Conservation (phyloP, 2,113 vertebrate species). For the Leucosticte australis region DNA sequence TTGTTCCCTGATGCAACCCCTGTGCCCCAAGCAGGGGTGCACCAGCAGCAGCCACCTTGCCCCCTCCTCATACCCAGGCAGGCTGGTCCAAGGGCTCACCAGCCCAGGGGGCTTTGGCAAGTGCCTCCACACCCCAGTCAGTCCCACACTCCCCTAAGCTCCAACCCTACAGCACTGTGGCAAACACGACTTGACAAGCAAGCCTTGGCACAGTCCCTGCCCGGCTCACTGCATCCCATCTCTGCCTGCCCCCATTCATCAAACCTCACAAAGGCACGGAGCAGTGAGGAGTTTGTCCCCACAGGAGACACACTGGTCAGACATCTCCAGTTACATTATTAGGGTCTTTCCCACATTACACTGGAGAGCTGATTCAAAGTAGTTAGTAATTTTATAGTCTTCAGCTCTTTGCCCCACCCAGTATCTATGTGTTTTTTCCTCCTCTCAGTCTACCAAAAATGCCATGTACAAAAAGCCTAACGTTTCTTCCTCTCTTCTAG, state of each 20-base stretch:
- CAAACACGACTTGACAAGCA: background rate
- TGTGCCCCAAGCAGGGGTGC: accelerated
- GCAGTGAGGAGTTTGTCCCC: background rate
- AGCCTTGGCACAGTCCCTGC: background rate
- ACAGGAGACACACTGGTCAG: background rate
- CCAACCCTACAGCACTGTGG: background rate
- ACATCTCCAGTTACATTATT: background rate
- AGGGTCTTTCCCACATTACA: background rate
- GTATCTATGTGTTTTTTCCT: background rate
- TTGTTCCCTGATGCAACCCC: accelerated
- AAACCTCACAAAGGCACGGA: background rate
- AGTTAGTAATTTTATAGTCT: background rate
- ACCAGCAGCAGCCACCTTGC: background rate
- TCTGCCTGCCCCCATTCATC: background rate
- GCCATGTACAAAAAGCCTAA: background rate
- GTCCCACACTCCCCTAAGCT: background rate
- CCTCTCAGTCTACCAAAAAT: background rate
- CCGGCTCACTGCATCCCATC: background rate
- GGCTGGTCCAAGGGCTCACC: background rate
- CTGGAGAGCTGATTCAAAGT: background rate
- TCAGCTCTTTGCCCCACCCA: background rate
- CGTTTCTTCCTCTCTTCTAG: background rate
- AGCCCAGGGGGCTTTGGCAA: background rate
- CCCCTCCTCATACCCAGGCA: background rate
- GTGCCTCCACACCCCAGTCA: background rate